Percentiles rank a stretch among this genome's conserved stretches.
phyloP scores from a whole-genome alignment of 1,140 invertebrate species.

The Zaprionus africanus region DNA sequence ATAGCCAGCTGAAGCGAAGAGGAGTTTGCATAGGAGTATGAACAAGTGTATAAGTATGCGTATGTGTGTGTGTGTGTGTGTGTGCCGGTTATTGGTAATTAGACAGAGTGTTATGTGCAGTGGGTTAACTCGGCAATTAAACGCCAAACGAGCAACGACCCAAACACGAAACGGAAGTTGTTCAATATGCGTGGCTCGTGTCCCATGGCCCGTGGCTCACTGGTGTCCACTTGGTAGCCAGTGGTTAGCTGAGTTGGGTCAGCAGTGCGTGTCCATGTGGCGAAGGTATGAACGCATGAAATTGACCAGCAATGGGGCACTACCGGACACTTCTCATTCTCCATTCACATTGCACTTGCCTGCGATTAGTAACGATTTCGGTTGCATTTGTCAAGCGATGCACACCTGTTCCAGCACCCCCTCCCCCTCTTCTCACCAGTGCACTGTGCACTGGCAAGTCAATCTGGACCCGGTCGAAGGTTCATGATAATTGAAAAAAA shows the following conservation, averaged over 20 bases:
- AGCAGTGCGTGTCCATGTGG: constrained; percentile 66
- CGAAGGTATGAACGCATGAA: constrained; percentile 73
- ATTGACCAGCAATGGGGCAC: constrained; percentile 54
- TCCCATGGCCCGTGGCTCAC: constrained; percentile 16
- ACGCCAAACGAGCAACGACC: constrained; percentile 26
- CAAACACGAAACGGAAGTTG: constrained; percentile 64
- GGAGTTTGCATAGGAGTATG: not conserved
- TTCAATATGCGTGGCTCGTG: constrained; percentile 75
- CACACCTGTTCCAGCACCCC: not conserved
- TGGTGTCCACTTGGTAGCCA: constrained; percentile 8
- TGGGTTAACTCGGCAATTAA: constrained; percentile 71
- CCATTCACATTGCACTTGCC: constrained; percentile 21
- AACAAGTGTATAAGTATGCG: not conserved
- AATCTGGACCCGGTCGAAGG: constrained; percentile 12
- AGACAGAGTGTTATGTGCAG: constrained; percentile 69
- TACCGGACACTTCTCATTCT: not conserved
- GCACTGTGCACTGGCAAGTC: not conserved
- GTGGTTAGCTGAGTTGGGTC: constrained; percentile 17
- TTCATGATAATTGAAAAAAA: constrained; percentile 47
- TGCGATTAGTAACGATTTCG: constrained; percentile 72
- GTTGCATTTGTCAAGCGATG: constrained; percentile 1
- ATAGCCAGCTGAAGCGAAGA: not conserved
- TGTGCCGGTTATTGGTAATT: constrained; percentile 54
- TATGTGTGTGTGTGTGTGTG: not conserved
- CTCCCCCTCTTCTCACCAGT: fast-evolving